Percentiles rank a stretch among this genome's conserved stretches.
These are phyloP conservation scores for Drosophila tripunctata DNA, from an alignment of 2,888 invertebrate species.

Conservation along the genomic window DNA sequence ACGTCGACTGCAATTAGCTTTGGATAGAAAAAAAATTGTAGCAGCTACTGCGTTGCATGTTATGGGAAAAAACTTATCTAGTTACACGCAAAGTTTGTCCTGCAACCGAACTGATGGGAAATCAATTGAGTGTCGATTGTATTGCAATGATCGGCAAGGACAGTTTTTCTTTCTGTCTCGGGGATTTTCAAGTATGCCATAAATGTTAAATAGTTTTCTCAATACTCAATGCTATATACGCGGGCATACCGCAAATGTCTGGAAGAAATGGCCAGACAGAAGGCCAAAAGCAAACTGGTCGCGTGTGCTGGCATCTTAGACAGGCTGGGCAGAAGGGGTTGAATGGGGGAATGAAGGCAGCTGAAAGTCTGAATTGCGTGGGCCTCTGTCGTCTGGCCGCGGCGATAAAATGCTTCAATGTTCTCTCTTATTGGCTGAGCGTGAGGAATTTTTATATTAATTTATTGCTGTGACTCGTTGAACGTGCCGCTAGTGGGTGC, in stretches of 20 bases:
- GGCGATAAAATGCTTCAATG: constrained; percentile 76
- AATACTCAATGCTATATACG: constrained; percentile 54
- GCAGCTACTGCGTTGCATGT: neutral
- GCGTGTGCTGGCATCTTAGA: constrained; percentile 70
- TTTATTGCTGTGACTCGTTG: constrained; percentile 67
- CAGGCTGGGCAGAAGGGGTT: constrained; percentile 40
- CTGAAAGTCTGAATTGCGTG: neutral
- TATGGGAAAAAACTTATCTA: constrained; percentile 16
- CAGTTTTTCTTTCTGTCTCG: neutral
- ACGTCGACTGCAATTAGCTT: constrained; percentile 54
- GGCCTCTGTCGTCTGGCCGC: constrained; percentile 54
- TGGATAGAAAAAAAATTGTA: neutral
- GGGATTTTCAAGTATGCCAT: constrained; percentile 39
- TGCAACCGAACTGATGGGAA: constrained; percentile 2
- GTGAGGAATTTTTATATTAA: constrained; percentile 82
- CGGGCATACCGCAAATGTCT: constrained; percentile 64
- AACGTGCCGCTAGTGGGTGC: constrained; percentile 13
- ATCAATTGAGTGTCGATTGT: constrained; percentile 26
- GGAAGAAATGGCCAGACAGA: constrained; percentile 37
- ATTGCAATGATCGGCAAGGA: neutral
- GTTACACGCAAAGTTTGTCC: constrained; percentile 21
- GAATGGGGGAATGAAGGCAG: neutral
- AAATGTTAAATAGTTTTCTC: constrained; percentile 62
- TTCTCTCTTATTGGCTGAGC: constrained; percentile 80
- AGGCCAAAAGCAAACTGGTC: constrained; percentile 64